Evolutionary conservation across 2,888 invertebrate species (phyloP), one percentile per base, ranked within the genome.

Genomic region (Celastrina argiolus): DNA sequence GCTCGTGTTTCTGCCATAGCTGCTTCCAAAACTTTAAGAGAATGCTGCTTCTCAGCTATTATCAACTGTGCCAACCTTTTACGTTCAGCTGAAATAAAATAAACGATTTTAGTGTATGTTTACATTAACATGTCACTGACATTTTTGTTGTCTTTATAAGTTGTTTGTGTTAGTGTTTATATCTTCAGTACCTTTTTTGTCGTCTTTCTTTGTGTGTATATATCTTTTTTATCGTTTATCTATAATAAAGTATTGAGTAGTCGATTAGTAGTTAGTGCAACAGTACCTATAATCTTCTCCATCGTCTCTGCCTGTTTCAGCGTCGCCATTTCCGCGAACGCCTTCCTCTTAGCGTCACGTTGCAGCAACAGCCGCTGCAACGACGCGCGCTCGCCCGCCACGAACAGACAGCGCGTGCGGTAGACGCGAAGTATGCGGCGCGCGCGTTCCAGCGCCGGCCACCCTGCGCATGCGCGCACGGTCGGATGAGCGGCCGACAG

Each of bases 401-500:
- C 88, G 73, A 92, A 86, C 66, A 92, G 75, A 63, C 93, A 92
- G 56, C 90, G 84, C 0, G 84, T 85, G n/a, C 92, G 77, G 72
- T 93, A 93, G 22, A 92, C 89, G 56, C 88, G 87, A 14, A 92
- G 80, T 6, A 90, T 78, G 67, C 82, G 83, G 66, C 91, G 88
- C 68, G 93, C 93, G 0, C 88, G 87, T 22, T 85, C 85, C 2
- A 93, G 73, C 73, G 91, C 87, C 3, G 83, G 82, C 68, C 92
- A 92, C 65, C 83, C 92, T 3, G 91, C 78, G 74, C 93, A 93
- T 72, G 93, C 92, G 65, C 85, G 86, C 2, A 93, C 85, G 1
- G 88, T 82, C 0, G 93, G 93, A 72, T 92, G 92, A 70, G 87
- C 88, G 0, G 89, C 87, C 1, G 92, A 86, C 73, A 92, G 92